Evolutionary conservation across 2,113 vertebrate species (phyloP).

Genomic region (Plectropomus leopardus): DNA sequence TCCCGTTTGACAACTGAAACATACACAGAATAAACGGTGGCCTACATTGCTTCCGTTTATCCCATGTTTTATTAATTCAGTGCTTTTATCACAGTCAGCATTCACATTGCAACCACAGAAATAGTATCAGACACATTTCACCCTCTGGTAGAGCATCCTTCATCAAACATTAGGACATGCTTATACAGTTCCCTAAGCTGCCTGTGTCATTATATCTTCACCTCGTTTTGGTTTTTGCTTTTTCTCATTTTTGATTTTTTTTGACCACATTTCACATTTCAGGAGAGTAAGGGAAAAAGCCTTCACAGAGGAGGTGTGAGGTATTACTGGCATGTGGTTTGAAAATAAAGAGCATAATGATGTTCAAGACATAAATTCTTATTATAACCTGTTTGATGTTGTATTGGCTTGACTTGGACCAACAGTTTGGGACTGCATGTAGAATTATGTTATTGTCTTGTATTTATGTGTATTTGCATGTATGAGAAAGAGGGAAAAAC

Average conservation of each 20-base stretch:
- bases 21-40: not conserved
- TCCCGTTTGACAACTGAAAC: not conserved
- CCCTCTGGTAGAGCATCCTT: not conserved
- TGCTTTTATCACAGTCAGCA: not conserved
- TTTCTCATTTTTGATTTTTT: not conserved
- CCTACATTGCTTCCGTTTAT: not conserved
- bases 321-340: slow-evolving; percentile 50
- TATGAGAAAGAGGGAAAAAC: not conserved
- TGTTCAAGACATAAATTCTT: not conserved
- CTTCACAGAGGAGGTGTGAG: slow-evolving; percentile 16
- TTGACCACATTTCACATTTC: slow-evolving; percentile 48
- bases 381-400: not conserved
- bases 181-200: too few species aligned
- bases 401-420: not conserved
- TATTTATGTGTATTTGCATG: not conserved
- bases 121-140: not conserved
- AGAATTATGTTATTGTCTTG: not conserved
- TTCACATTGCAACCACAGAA: not conserved
- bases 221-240: not conserved
- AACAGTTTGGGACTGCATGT: not conserved
- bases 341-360: slow-evolving; percentile 27
- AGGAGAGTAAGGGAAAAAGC: slow-evolving; percentile 5
- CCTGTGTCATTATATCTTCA: too few species aligned
- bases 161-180: not conserved
- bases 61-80: not conserved